Evolutionary conservation across 2,797 vertebrate genomes (phyloP), one percentile per base, ranked within the genome.

Genomic region (Ceryle rudis): DNA sequence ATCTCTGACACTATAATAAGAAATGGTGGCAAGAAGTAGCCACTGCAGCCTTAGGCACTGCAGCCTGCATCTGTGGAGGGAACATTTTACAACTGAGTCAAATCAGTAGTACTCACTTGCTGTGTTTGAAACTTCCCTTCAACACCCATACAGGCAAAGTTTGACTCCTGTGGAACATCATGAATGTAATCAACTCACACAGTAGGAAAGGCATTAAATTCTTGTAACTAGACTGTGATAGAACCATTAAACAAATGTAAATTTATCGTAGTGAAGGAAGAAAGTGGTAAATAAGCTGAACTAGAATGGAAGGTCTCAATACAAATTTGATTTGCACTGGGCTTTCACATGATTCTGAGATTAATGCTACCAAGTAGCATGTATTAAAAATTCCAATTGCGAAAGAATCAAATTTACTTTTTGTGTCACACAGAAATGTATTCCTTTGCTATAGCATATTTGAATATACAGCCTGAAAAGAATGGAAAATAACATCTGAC

Each of bases 41-140:
- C 60, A 66, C 13, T 10, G 8, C 55, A 77, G 18, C 25, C 31
- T 37, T 7, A 52, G 33, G 22, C 54, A 87, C 7, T 0, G 0
- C 14, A 60, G 9, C 3, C 29, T 51, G 15, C 2, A 5, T 51
- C 35, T 8, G 5, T 9, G 16, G 6, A 75, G 16, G n/a, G 31
- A 61, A 33, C 4, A 31, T 39, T 82, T 73, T 17, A 60, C 42
- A 62, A 16, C 11, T 6, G 14, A 80, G 35, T n/a, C 42, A 28
- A 28, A 26, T 23, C 28, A 29, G 37, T 28, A 64, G 37, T 57
- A 47, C 10, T 74, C 52, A 19, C 17, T 71, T 44, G 19, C 1
- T 41, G 64, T 64, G 22, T 21, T 33, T 54, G 46, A 75, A 84
- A 86, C 7, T 58, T 22, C 10, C 20, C 21, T 61, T 89, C 55